These are phyloP conservation scores for Trichogramma evanescens DNA, from an alignment of 2,888 invertebrate species.

Conservation along the genomic window DNA sequence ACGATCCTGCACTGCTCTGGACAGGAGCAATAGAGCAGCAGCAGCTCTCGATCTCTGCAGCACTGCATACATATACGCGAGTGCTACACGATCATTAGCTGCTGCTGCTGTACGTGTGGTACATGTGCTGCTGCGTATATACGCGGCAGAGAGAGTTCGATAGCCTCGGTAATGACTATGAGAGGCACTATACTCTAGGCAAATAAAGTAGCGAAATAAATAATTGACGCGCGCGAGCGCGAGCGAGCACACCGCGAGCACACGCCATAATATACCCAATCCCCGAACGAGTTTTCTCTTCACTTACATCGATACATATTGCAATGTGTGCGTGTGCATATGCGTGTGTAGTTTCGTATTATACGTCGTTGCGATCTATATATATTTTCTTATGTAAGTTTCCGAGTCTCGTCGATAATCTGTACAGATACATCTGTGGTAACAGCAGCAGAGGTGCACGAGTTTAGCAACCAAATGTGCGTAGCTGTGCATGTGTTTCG, in stretches of 20 bases:
- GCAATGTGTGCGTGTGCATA: not conserved
- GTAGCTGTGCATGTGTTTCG: not conserved
- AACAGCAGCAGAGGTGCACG: no score
- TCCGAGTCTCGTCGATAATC: no score
- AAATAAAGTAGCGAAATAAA: conserved; percentile 47
- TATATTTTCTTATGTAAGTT: no score
- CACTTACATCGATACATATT: not conserved
- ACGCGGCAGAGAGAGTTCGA: conserved; percentile 17
- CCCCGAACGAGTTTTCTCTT: conserved; percentile 15
- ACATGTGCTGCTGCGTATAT: not conserved
- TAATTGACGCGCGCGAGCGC: conserved; percentile 40
- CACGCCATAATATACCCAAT: not conserved
- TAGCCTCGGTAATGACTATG: conserved; percentile 33
- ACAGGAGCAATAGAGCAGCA: no score
- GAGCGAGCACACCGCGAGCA: not conserved
- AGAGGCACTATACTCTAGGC: conserved; percentile 30
- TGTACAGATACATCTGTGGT: no score
- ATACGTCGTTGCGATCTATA: not conserved
- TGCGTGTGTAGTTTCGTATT: not conserved
- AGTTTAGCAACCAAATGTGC: not conserved
- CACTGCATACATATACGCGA: no score
- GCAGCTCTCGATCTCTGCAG: no score
- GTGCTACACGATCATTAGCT: no score
- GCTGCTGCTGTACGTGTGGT: no score
- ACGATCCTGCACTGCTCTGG: no score